Evolutionary conservation across 2,113 vertebrate genomes (phyloP).

Genomic region (Nerophis ophidion): DNA sequence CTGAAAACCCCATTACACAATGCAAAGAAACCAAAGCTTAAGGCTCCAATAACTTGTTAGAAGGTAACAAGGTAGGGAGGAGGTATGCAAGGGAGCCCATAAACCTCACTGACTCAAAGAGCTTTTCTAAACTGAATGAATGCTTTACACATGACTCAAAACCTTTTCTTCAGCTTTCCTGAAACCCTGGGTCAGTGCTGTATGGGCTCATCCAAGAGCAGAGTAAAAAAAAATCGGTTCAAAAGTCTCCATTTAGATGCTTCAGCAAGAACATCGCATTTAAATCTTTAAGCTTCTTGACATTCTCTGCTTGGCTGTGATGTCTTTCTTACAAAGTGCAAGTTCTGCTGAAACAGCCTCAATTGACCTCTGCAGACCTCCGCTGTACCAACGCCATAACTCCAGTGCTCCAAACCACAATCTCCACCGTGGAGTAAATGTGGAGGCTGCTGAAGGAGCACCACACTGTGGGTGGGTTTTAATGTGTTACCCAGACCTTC

Average conservation of each 20-base stretch:
- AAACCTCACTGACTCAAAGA: conserved; percentile 39
- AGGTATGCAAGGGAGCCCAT: conserved; percentile 18
- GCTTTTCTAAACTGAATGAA: conserved; percentile 49
- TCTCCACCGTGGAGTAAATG: conserved; percentile 26
- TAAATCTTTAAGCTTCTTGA: conserved; percentile 30
- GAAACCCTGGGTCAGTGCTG: conserved; percentile 41
- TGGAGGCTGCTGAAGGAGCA: conserved; percentile 27
- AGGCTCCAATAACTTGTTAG: conserved; percentile 38
- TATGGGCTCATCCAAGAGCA: conserved; percentile 26
- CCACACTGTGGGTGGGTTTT: conserved; percentile 33
- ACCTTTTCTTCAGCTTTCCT: conserved; percentile 38
- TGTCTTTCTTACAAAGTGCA: conserved; percentile 31
- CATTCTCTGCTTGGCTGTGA: conserved; percentile 4
- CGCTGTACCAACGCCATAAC: conserved; percentile 12
- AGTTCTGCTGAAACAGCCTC: conserved; percentile 11
- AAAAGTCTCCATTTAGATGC: conserved; percentile 2
- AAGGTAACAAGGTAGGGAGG: conserved; percentile 26
- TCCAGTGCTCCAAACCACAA: conserved; percentile 34
- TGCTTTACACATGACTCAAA: conserved; percentile 48
- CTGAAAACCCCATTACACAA: conserved; percentile 40
- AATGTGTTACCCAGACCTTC: conserved; percentile 20
- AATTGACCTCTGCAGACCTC: conserved; percentile 33
- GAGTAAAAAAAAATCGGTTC: conserved; percentile 16
- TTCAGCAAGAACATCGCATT: conserved; percentile 12
- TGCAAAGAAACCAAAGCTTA: conserved; percentile 49